A percentile compares a stretch with the other conserved stretches of the same genome.
phyloP scores from a whole-genome alignment of 2,797 vertebrate species.

The Platalea minor region DNA sequence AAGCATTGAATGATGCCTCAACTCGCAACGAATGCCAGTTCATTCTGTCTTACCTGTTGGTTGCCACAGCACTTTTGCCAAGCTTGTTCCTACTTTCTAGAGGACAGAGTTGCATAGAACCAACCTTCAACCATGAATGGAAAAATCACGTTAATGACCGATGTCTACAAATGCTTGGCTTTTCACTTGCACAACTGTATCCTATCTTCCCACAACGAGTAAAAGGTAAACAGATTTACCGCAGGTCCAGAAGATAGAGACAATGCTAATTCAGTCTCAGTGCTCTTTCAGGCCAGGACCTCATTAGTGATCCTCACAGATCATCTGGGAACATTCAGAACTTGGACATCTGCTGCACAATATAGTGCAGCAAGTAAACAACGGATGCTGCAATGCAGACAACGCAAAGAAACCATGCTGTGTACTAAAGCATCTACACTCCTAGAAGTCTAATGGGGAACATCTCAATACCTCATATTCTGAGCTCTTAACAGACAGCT shows the following conservation, averaged over 20 bases:
- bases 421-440: background rate
- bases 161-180: background rate
- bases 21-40: background rate
- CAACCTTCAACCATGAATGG: background rate
- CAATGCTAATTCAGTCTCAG: background rate
- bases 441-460: background rate
- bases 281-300: background rate
- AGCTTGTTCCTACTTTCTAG: background rate
- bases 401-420: fast-evolving
- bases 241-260: background rate
- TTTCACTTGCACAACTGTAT: background rate
- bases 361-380: background rate
- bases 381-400: background rate
- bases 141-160: background rate
- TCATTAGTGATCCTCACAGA: background rate
- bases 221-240: background rate
- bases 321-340: background rate
- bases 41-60: background rate
- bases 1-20: background rate
- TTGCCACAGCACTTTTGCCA: background rate
- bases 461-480: background rate
- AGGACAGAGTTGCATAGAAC: background rate
- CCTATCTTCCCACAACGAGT: background rate
- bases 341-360: background rate
- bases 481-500: background rate